Evolutionary conservation across 2,888 invertebrate genomes (phyloP).

Genomic region (Agrotis exclamationis): DNA sequence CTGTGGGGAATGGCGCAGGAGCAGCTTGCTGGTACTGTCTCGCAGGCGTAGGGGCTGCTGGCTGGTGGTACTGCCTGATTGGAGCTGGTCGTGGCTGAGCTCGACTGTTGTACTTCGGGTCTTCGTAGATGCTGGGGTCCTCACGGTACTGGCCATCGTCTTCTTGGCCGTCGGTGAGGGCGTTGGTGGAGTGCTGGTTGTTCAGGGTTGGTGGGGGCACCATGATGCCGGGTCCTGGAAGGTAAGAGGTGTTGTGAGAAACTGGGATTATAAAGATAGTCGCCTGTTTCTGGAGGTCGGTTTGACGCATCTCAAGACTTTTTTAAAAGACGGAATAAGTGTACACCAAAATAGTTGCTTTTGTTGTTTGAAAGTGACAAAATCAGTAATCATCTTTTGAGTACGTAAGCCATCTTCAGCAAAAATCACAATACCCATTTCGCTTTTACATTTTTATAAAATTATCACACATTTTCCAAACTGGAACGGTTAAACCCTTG

Average conservation of each 20-base stretch:
- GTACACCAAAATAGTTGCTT: background rate
- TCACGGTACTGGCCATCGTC: constrained; percentile 97
- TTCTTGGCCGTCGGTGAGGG: constrained; percentile 92
- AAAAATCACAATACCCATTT: too few species aligned
- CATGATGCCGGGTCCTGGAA: constrained; percentile 93
- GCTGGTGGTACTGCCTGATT: constrained; percentile 77
- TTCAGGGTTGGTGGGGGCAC: constrained; percentile 95
- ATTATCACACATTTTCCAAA: too few species aligned
- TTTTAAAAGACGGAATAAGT: background rate
- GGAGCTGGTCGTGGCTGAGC: constrained; percentile 70
- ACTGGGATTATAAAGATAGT: background rate
- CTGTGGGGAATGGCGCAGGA: constrained; percentile 55
- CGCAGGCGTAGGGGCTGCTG: constrained; percentile 64
- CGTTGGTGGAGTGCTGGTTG: constrained; percentile 86
- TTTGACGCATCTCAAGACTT: background rate
- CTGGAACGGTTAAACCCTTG: constrained; percentile 10
- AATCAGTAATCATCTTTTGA: background rate
- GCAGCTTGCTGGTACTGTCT: constrained; percentile 68
- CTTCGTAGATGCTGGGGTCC: constrained; percentile 95
- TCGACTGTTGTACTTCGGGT: constrained; percentile 91
- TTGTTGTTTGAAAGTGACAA: background rate
- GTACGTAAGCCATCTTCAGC: background rate
- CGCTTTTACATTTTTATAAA: too few species aligned
- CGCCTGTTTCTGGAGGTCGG: background rate
- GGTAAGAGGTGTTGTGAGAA: constrained; percentile 9